Percentiles rank a stretch among this genome's conserved stretches.
Evolutionary conservation across 2,797 vertebrate species (phyloP).

Genomic region (Monodelphis domestica): DNA sequence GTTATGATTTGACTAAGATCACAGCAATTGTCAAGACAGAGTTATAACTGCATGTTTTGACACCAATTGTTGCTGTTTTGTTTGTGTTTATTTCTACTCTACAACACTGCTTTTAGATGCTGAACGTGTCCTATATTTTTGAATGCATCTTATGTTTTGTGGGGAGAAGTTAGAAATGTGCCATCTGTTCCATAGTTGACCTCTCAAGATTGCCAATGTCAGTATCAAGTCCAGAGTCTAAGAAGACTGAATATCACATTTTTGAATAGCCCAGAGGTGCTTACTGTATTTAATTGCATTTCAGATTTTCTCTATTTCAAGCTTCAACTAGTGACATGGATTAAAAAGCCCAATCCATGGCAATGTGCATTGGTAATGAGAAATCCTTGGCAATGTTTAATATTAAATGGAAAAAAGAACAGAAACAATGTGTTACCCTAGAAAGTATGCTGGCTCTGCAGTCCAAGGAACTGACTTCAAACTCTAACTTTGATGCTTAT

Average conservation of each 20-base stretch:
- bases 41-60: neutral
- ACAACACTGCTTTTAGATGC: neutral
- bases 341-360: neutral
- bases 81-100: neutral
- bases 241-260: neutral
- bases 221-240: neutral
- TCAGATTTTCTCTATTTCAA: neutral
- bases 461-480: neutral
- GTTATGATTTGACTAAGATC: neutral
- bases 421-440: neutral
- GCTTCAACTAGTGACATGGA: neutral
- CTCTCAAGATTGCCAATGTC: neutral
- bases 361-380: neutral
- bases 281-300: neutral
- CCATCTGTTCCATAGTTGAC: neutral
- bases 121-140: neutral
- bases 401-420: neutral
- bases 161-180: neutral
- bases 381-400: neutral
- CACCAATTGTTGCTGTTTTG: neutral
- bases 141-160: neutral
- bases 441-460: neutral
- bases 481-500: neutral
- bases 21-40: neutral
- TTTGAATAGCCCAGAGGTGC: neutral